Conservation (phyloP, 2,888 invertebrate genomes). For the Seladonia tumulorum region DNA sequence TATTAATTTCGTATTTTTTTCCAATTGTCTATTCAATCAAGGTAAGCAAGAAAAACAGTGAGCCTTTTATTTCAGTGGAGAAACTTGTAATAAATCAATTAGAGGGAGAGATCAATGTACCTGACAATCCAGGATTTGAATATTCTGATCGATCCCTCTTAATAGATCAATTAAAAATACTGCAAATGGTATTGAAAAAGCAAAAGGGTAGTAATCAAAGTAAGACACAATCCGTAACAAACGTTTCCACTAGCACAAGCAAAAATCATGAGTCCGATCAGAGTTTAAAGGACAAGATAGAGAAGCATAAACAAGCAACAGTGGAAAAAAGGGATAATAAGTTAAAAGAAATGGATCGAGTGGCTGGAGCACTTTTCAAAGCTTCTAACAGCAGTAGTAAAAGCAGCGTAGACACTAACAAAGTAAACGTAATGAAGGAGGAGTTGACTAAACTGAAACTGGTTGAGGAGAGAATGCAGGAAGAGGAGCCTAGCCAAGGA, state of each 20-base stretch:
- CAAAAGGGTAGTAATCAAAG: conserved; percentile 68
- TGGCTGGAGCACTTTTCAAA: conserved; percentile 53
- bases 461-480: conserved; percentile 43
- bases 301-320: conserved; percentile 68
- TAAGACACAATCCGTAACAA: conserved; percentile 15
- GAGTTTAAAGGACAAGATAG: conserved; percentile 71
- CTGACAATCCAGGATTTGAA: conserved; percentile 74
- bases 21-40: conserved; percentile 1
- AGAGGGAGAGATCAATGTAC: conserved; percentile 78
- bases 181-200: conserved; percentile 84
- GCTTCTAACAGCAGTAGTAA: conserved; percentile 31
- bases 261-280: conserved; percentile 7
- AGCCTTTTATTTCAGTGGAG: conserved; percentile 86
- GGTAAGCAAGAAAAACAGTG: background rate
- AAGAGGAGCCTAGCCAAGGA: conserved; percentile 13
- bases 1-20: conserved; percentile 27
- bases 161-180: conserved; percentile 79
- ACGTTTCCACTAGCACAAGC: background rate
- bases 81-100: conserved; percentile 88
- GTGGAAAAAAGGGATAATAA: conserved; percentile 65
- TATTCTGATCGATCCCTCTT: conserved; percentile 75
- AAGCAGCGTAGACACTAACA: background rate
- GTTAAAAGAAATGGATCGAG: conserved; percentile 70
- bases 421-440: conserved; percentile 34
- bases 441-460: conserved; percentile 46